A percentile compares a stretch with the other conserved stretches of the same genome.
Evolutionary conservation across 1,140 invertebrate genomes (phyloP).

Genomic region (Pseudomyrmex dendroicus): DNA sequence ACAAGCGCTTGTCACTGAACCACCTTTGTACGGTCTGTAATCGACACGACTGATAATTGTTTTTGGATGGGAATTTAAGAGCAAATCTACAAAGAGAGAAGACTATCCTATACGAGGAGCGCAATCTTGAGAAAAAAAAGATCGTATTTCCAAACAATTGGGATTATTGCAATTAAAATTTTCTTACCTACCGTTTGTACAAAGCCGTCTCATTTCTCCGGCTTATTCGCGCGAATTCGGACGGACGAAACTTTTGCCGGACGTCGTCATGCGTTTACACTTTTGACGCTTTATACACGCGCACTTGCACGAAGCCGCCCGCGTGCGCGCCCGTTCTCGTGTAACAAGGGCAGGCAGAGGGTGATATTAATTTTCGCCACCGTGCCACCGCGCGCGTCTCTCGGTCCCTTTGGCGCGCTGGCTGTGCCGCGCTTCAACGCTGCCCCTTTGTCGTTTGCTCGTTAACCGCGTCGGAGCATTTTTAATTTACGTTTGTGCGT

Average conservation of each 20-base stretch:
- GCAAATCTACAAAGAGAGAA: too few species aligned
- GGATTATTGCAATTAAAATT: not conserved
- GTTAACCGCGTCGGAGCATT: constrained; percentile 77
- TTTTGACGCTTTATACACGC: constrained; percentile 61
- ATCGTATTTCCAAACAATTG: not conserved
- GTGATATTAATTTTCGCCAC: constrained; percentile 79
- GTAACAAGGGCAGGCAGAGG: constrained; percentile 63
- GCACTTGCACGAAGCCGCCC: constrained; percentile 52
- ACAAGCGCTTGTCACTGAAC: too few species aligned
- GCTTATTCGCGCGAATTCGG: not conserved
- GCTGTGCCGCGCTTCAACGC: constrained; percentile 66
- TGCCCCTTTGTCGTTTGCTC: constrained; percentile 78
- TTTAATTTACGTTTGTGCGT: constrained; percentile 79
- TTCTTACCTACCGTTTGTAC: too few species aligned
- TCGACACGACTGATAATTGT: not conserved
- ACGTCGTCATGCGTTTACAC: constrained; percentile 57
- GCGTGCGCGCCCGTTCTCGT: constrained; percentile 22
- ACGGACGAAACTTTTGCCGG: constrained; percentile 56
- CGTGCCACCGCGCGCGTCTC: constrained; percentile 59
- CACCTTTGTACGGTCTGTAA: too few species aligned
- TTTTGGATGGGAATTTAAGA: too few species aligned
- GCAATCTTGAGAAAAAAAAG: too few species aligned
- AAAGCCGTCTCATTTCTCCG: not conserved
- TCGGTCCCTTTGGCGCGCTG: constrained; percentile 68
- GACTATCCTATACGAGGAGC: too few species aligned